phyloP scores from a whole-genome alignment of 1,140 invertebrate species.

The Zaprionus kolodkinae region DNA sequence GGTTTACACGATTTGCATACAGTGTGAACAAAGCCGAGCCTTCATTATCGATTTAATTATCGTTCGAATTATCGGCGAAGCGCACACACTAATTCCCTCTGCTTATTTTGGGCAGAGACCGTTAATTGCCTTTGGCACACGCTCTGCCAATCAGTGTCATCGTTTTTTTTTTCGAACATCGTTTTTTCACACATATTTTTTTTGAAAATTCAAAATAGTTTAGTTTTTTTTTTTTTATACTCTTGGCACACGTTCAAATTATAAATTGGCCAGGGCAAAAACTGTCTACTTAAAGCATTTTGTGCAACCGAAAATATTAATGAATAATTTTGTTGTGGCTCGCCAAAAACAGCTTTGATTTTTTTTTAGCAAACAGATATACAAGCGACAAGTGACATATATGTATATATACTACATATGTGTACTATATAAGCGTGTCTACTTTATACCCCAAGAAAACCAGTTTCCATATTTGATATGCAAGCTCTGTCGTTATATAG shows the following conservation, averaged over 20 bases:
- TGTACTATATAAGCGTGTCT: conserved; percentile 8
- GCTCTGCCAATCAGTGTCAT: conserved; percentile 11
- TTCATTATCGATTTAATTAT: conserved; percentile 35
- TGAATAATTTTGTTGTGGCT: conserved; percentile 11
- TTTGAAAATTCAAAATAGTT: conserved; percentile 14
- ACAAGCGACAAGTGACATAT: background rate
- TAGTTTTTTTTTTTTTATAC: background rate
- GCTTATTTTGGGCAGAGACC: conserved; percentile 2
- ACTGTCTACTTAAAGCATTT: conserved; percentile 10
- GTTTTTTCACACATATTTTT: conserved; percentile 28
- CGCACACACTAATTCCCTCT: conserved; percentile 22
- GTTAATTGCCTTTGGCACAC: conserved; percentile 35
- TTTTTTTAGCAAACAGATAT: background rate
- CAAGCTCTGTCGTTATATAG: conserved; percentile 35
- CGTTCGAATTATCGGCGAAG: conserved; percentile 22
- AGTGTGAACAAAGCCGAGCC: conserved; percentile 18
- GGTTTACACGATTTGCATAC: conserved; percentile 31
- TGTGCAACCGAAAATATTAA: conserved; percentile 13
- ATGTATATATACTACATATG: background rate
- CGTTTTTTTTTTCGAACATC: conserved; percentile 10
- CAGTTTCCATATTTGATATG: conserved; percentile 47
- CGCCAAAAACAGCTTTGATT: conserved; percentile 6
- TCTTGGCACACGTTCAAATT: conserved; percentile 64
- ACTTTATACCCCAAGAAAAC: conserved; percentile 24
- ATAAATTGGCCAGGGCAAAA: conserved; percentile 28